Evolutionary conservation across 1,140 invertebrate species (phyloP), one percentile per base, ranked within the genome.

Genomic region (Marisa cornuarietis): DNA sequence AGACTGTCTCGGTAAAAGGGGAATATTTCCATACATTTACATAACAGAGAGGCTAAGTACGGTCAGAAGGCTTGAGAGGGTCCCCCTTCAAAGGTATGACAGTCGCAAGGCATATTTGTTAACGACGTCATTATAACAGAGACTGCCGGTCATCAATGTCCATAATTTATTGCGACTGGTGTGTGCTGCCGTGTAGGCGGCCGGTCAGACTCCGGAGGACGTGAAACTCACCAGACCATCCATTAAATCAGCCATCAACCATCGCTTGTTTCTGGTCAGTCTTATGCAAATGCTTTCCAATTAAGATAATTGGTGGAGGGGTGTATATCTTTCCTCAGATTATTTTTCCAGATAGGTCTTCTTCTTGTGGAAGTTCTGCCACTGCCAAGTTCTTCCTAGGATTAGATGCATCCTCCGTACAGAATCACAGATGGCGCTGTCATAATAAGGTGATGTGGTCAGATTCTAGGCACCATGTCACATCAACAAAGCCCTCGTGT

Each of bases 11-110:
- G 72, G 31, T 14, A 24, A 62, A 58, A 22, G 22, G 58, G 22
- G 9, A 72, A 24, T 31, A 72, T n/a, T 42, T 72, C 13, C 24
- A 51, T 72, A 14, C 71, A 42, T n/a, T n/a, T 52, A 72, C 71
- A 42, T 49, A 72, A 42, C n/a, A 24, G 66, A 22, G 11, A 13
- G 6, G n/a, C 18, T 20, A 24, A 22, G 24, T 20, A 18, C 74
- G 24, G 24, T 49, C 74, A 76, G 65, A 76, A 58, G 58, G 62
- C 74, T 51, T 58, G 58, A 18, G 62, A 54, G 16, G 74, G 74
- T 61, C 65, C 74, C 61, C 51, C 24, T 61, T 18, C 54, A 63
- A 62, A 7, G 22, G 16, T 61, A 8, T 58, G 26, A 24, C 31
- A 42, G 31, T 42, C 31, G 31, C 31, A 42, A 42, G 31, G 31